Evolutionary conservation across 1,140 invertebrate genomes (phyloP).

Genomic region (Heliconius nattereri): DNA sequence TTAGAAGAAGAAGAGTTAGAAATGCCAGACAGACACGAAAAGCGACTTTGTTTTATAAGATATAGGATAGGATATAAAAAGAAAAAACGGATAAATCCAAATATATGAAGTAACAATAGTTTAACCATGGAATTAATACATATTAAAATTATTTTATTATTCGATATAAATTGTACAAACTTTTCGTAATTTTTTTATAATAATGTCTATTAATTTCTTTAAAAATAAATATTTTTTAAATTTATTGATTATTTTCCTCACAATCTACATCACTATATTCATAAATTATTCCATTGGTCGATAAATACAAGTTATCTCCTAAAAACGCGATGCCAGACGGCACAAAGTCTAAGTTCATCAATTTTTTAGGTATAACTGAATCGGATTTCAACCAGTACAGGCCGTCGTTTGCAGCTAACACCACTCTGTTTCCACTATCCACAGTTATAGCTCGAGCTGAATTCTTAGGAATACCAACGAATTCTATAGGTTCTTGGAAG

Average conservation of each 20-base stretch:
- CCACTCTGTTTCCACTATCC: constrained; percentile 53
- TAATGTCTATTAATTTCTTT: too few relatives aligned
- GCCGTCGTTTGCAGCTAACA: constrained; percentile 72
- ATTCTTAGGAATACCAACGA: constrained; percentile 68
- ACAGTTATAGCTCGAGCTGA: constrained; percentile 61
- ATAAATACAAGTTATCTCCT: constrained; percentile 55
- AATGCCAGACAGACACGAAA: too few relatives aligned
- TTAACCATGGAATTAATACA: too few relatives aligned
- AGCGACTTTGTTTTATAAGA: too few relatives aligned
- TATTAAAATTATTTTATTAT: too few relatives aligned
- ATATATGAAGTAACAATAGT: too few relatives aligned
- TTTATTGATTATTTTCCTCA: constrained; percentile 1
- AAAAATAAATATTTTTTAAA: not conserved
- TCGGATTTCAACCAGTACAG: constrained; percentile 64
- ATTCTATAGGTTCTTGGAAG: constrained; percentile 72
- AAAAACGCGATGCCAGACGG: constrained; percentile 65
- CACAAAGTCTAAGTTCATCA: constrained; percentile 69
- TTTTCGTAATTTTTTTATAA: too few relatives aligned
- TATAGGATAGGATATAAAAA: too few relatives aligned
- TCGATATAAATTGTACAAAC: too few relatives aligned
- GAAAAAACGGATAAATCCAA: too few relatives aligned
- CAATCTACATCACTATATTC: constrained; percentile 50
- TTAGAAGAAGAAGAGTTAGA: too few relatives aligned
- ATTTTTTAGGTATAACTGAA: constrained; percentile 64
- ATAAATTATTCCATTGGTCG: constrained; percentile 65